Conservation (phyloP, 2,888 invertebrate genomes). For the Nipponacmea schrenckii region DNA sequence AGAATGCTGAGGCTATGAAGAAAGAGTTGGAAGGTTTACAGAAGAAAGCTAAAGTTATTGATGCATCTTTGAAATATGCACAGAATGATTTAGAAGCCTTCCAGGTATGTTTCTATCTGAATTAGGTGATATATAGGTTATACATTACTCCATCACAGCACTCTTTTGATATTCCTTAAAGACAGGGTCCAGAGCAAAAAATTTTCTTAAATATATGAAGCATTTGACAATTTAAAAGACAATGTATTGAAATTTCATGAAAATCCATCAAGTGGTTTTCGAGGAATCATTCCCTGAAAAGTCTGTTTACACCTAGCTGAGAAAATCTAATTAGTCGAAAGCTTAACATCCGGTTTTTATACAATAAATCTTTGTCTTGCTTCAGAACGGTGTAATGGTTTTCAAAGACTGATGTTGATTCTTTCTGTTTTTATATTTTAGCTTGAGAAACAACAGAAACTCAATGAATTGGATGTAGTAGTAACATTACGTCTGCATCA, state of each 20-base stretch:
- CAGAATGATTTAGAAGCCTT: constrained; percentile 67
- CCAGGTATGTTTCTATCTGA: constrained; percentile 54
- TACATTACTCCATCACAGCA: not conserved
- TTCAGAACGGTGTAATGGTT: no score
- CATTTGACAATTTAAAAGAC: no score
- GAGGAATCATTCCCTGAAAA: no score
- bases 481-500: constrained; percentile 65
- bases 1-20: constrained; percentile 60
- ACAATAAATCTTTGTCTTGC: no score
- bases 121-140: not conserved
- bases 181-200: no score
- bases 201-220: no score
- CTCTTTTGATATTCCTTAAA: not conserved
- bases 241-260: no score
- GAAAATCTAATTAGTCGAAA: no score
- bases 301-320: no score
- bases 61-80: constrained; percentile 60
- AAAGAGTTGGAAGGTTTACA: constrained; percentile 65
- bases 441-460: constrained; percentile 73
- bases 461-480: constrained; percentile 79
- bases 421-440: constrained; percentile 37
- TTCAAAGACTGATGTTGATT: no score
- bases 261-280: no score
- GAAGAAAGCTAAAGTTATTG: constrained; percentile 65
- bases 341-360: no score